These are phyloP conservation scores for Oreortyx pictus DNA, from an alignment of 2,797 vertebrate species.

Conservation along the genomic window DNA sequence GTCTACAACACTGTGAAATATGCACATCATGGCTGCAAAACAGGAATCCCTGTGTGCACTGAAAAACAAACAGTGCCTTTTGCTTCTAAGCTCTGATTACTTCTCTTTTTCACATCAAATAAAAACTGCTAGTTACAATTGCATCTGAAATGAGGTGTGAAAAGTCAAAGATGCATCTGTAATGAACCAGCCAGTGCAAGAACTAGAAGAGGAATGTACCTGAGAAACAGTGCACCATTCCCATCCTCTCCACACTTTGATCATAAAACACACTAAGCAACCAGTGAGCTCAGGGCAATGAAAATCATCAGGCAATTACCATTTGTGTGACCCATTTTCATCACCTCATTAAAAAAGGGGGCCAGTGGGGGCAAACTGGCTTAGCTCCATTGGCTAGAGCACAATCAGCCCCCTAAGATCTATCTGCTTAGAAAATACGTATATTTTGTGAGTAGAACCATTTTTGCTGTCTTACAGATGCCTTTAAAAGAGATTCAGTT, in stretches of 20 bases:
- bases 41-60: constrained; percentile 64
- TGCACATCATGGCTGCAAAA: constrained; percentile 17
- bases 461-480: background rate
- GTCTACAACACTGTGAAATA: constrained; percentile 49
- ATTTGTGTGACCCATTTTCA: constrained; percentile 38
- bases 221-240: background rate
- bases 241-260: background rate
- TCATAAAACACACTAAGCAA: background rate
- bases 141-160: background rate
- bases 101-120: constrained; percentile 46
- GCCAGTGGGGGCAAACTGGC: background rate
- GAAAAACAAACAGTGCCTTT: constrained; percentile 44
- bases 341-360: constrained; percentile 13
- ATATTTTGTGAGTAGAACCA: background rate
- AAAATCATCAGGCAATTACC: constrained; percentile 40
- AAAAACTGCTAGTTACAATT: background rate
- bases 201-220: background rate
- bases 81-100: background rate
- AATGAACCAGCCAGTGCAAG: background rate
- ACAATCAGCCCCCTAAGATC: background rate
- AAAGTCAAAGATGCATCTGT: background rate
- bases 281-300: constrained; percentile 11
- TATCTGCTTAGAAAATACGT: background rate
- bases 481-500: background rate
- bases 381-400: background rate